Base-by-base conservation (phyloP, 2,797 vertebrate species). In the Clarias fuscus region DNA sequence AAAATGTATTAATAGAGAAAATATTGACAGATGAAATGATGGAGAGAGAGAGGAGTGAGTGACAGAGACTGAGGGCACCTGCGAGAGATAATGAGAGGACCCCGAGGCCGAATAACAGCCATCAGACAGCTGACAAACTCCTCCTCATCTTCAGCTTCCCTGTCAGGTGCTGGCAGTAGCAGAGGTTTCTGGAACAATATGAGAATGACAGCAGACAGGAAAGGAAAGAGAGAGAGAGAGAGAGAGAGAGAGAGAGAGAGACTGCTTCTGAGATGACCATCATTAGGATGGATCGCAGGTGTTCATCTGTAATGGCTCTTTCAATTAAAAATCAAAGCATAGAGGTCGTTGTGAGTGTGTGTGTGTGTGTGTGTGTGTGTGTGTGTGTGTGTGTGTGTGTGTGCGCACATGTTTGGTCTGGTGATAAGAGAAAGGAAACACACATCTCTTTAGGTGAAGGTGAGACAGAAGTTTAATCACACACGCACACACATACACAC, bases 81-180 rank as follows among this genome's bases (percentile, higher is more conserved):
- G 18, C n/a, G 62, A 85, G 70, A 27, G 37, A 59, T 58, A 76
- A 59, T 72, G 64, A 86, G 85, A 24, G 79, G 11, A 73, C 59
- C 70, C 24, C 59, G 62, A 78, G 84, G 84, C 75, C 43, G 64
- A 59, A 78, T 22, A 85, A 24, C 62, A 85, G 62, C 53, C 62
- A 85, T 43, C 62, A 70, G 64, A 79, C 56, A 85, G 84, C 75
- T 85, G 75, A 85, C 64, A 83, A 43, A 84, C 73, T 84, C 73
- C 73, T 77, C 84, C 75, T 78, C 84, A 85, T 85, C 64, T 37
- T n/a, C 76, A 65, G 18, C 61, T 22, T 76, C 40, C 30, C 61
- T 76, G 40, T 76, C 59, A 56, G 48, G n/a, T 76, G 73, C 84
- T 79, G 37, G 30, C 77, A 62, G 59, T 24, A 79, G 56, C n/a